phyloP scores from a whole-genome alignment of 2,797 vertebrate genomes.

The Dryobates pubescens region DNA sequence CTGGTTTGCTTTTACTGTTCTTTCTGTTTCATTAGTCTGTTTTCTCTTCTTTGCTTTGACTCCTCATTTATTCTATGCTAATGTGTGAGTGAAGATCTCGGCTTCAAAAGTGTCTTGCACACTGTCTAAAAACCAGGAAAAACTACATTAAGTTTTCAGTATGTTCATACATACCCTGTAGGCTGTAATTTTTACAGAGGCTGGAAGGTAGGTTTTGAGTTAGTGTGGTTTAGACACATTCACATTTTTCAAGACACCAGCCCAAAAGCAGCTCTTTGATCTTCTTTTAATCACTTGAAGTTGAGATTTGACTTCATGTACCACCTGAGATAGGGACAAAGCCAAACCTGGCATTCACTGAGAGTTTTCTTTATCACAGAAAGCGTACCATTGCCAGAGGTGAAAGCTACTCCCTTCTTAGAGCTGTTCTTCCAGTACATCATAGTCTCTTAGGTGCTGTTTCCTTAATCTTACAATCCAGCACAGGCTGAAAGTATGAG shows the following conservation, averaged over 20 bases:
- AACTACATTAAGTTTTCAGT: not conserved
- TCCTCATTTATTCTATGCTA: constrained; percentile 40
- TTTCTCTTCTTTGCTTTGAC: constrained; percentile 21
- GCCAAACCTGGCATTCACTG: not conserved
- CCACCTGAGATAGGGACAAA: constrained; percentile 32
- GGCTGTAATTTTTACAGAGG: constrained; percentile 15
- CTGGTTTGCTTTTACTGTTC: not conserved
- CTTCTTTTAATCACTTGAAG: constrained; percentile 21
- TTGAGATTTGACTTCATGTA: not conserved
- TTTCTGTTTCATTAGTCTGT: not conserved
- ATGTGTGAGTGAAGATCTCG: not conserved
- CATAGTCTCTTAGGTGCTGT: not conserved
- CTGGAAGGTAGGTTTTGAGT: not conserved
- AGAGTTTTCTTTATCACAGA: not conserved
- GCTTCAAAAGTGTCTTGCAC: constrained; percentile 16
- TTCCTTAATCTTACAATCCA: constrained; percentile 22
- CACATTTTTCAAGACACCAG: not conserved
- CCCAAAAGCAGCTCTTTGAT: constrained; percentile 40
- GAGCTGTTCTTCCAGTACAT: not conserved
- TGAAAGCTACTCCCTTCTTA: not conserved
- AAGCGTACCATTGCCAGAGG: not conserved
- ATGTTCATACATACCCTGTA: not conserved
- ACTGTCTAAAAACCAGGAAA: not conserved
- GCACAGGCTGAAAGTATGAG: not conserved
- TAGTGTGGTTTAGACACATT: not conserved